phyloP scores from a whole-genome alignment of 2,113 vertebrate species.

The Shinisaurus crocodilurus region DNA sequence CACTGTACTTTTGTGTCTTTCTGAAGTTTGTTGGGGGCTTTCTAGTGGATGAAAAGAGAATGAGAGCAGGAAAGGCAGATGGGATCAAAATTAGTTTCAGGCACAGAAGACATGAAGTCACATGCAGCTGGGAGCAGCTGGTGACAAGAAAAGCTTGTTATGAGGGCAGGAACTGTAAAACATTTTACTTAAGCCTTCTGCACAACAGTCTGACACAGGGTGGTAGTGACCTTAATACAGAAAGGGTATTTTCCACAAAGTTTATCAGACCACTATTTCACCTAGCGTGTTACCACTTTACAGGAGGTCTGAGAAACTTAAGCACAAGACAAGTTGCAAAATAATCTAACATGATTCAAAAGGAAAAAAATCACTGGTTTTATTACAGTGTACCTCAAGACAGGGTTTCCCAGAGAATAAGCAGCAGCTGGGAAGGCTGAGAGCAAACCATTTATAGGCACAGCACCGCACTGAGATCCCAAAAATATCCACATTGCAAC shows the following conservation, averaged over 20 bases:
- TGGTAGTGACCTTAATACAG: neutral
- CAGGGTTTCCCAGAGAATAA: neutral
- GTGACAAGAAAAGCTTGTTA: neutral
- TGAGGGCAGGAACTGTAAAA: constrained; percentile 11
- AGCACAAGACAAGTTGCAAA: neutral
- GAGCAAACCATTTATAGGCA: neutral
- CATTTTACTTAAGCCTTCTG: neutral
- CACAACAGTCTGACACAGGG: constrained; percentile 29
- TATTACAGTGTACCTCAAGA: neutral
- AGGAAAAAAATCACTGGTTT: neutral
- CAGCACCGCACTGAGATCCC: neutral
- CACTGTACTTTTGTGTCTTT: neutral
- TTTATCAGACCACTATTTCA: constrained; percentile 3
- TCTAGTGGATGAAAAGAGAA: neutral
- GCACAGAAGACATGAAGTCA: neutral
- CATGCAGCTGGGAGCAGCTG: neutral
- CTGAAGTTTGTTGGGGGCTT: neutral
- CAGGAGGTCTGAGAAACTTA: constrained; percentile 32
- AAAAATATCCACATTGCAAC: neutral
- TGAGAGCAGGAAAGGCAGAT: neutral
- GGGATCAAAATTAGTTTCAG: neutral
- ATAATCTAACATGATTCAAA: rapidly evolving
- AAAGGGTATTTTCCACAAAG: constrained; percentile 7
- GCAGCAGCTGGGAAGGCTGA: rapidly evolving
- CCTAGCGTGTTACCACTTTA: neutral